Base-by-base conservation (phyloP, 2,797 vertebrate genomes). In the Coregonus sp. region DNA sequence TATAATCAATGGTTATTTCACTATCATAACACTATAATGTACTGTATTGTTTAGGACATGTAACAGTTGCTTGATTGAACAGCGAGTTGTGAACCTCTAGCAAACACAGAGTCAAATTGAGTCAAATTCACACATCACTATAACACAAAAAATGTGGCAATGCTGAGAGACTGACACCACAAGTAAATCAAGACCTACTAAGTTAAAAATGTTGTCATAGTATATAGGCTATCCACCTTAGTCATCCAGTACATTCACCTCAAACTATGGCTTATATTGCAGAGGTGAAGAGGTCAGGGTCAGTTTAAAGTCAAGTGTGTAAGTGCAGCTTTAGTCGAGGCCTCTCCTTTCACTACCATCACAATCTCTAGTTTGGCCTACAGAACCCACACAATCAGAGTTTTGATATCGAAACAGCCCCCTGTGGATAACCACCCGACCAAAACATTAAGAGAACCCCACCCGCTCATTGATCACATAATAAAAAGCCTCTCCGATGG, bases 401-500 rank as follows among this genome's bases (percentile, higher is more conserved):
- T 54, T 77, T 73, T 86, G 75, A 82, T 72, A 80, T 67, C 0
- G 9, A 83, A 84, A 82, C 70, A 65, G 65, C 70, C 80, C 75
- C 74, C 54, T 37, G 74, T 47, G 29, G 3, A 56, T 47, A 12
- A 29, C 83, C 82, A 80, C 86, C 85, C 61, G 73, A 70, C 31
- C 2, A 33, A 33, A 76, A 73, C 73, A 80, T 83, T 75, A 78
- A 52, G 78, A 81, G 54, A 75, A 25, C 25, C 25, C 25, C 25
- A 25, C 25, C 25, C 25, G 25, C 25, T 25, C 25, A 25, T 25
- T 25, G 25, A 25, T 25, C 25, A 25, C 25, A 25, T 25, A 25
- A 25, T 25, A 86, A 80, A 85, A 78, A 25, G 25, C 69, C 82
- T 84, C 86, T 80, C 86, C 81, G 81, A 15, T 11, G 11, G 31